Evolutionary conservation across 2,888 invertebrate genomes (phyloP), one percentile per base, ranked within the genome.

Genomic region (Drosophila nr. perissopoda): DNA sequence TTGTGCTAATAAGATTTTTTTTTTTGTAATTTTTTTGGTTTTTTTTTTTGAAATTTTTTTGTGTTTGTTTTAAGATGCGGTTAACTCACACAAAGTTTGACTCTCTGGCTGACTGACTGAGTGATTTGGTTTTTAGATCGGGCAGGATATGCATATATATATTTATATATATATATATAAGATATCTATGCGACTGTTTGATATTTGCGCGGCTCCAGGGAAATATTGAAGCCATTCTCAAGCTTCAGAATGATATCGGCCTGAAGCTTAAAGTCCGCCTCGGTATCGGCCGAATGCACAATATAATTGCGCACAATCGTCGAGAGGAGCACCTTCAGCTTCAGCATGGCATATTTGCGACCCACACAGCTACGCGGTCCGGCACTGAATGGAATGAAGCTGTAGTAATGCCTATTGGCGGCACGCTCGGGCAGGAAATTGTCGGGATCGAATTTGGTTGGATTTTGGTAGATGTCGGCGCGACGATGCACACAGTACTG

Each of bases 281-380:
- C 96, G 57, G 94, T 94, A 31, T 96, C 90, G 72, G 95, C 95
- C 0, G 96, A 96, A 21, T 94, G 93, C 21, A 96, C 93, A 66
- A 94, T 94, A 92, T 94, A 96, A 91, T 95, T 96, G 68, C 96
- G 95, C 72, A 96, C 91, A 52, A 96, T 94, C 6, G 96, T 96
- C 0, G 96, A 95, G 2, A 96, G 94, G 0, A 96, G 93, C 18
- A 96, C 95, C 92, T 96, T 96, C 71, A 96, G 93, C 91, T 96
- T 96, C 63, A 96, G 92, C 94, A 96, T 95, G n/a, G 96, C 96
- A 91, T 96, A 96, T 93, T 96, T 96, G 48, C 96, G 95, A 57
- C 96, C 96, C 29, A 96, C 96, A 91, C 97, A 97, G 83, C 96
- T 96, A 75, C 97, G 94, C 1, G 97, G 96, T 33, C 97, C 97